Evolutionary conservation across 2,113 vertebrate genomes (phyloP).

Genomic region (Perognathus longimembris): DNA sequence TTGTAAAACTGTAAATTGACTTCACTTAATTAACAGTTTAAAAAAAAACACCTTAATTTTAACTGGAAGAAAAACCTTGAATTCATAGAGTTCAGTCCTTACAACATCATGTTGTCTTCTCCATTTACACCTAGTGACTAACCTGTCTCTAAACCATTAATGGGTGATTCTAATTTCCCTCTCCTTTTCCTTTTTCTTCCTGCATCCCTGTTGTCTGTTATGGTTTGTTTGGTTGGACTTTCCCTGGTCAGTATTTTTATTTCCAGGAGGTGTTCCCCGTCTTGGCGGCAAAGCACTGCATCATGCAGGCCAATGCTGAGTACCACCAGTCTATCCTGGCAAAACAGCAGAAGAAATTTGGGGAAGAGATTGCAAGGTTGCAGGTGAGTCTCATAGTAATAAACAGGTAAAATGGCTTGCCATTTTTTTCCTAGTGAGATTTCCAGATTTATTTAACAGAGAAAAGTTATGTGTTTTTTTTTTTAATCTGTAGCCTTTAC

Average conservation of each 20-base stretch:
- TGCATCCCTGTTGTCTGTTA: slow-evolving; percentile 94
- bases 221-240: slow-evolving; percentile 95
- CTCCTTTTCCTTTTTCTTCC: slow-evolving; percentile 95
- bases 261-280: slow-evolving; percentile 99
- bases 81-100: slow-evolving; percentile 64
- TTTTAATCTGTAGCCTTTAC: slow-evolving; percentile 28
- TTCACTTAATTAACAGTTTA: slow-evolving; percentile 41
- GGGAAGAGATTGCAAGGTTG: slow-evolving; percentile 97
- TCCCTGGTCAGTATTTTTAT: slow-evolving; percentile 99
- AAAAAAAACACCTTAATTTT: slow-evolving; percentile 59
- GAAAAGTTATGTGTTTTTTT: neutral
- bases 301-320: slow-evolving; percentile 98
- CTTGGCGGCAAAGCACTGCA: slow-evolving; percentile 98
- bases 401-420: neutral
- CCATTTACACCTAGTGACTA: slow-evolving; percentile 84
- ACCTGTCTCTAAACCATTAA: slow-evolving; percentile 86
- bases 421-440: neutral
- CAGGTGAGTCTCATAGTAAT: slow-evolving; percentile 88
- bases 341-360: slow-evolving; percentile 98
- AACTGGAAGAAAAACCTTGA: slow-evolving; percentile 58
- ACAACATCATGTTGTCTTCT: slow-evolving; percentile 78
- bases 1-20: slow-evolving; percentile 57
- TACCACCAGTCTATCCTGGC: slow-evolving; percentile 95
- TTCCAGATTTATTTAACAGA: neutral
- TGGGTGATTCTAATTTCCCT: slow-evolving; percentile 92